Evolutionary conservation across 2,113 vertebrate species (phyloP).

Genomic region (Pionites leucogaster): DNA sequence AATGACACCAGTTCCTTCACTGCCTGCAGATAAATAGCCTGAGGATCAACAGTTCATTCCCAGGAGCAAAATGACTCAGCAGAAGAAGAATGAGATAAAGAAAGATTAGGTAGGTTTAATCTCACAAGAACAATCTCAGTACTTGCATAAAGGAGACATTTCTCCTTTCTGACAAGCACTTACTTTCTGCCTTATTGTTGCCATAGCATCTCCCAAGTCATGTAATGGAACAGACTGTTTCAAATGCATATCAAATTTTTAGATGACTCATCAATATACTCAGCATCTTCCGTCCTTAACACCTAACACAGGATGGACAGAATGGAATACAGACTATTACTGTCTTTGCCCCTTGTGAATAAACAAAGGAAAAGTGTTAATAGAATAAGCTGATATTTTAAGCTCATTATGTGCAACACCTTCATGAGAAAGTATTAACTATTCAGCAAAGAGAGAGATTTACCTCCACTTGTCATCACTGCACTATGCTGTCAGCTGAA

Average conservation of each 20-base stretch:
- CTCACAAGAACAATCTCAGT: background rate
- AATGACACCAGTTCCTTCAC: background rate
- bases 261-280: constrained; percentile 60
- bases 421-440: background rate
- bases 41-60: background rate
- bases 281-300: constrained; percentile 73
- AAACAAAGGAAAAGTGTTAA: background rate
- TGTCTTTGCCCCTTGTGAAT: background rate
- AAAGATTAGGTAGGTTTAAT: background rate
- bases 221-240: constrained; percentile 22
- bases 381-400: background rate
- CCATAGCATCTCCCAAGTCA: constrained; percentile 65
- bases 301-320: constrained; percentile 23
- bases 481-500: background rate
- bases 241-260: constrained; percentile 56
- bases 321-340: background rate
- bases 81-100: background rate
- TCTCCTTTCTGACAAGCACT: background rate
- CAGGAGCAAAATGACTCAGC: background rate
- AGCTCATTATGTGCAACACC: background rate
- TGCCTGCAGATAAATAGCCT: background rate
- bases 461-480: background rate
- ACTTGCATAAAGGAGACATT: background rate
- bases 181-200: constrained; percentile 66
- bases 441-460: background rate